Conservation (phyloP, 2,113 vertebrate species). For the Dasyornis broadbenti region DNA sequence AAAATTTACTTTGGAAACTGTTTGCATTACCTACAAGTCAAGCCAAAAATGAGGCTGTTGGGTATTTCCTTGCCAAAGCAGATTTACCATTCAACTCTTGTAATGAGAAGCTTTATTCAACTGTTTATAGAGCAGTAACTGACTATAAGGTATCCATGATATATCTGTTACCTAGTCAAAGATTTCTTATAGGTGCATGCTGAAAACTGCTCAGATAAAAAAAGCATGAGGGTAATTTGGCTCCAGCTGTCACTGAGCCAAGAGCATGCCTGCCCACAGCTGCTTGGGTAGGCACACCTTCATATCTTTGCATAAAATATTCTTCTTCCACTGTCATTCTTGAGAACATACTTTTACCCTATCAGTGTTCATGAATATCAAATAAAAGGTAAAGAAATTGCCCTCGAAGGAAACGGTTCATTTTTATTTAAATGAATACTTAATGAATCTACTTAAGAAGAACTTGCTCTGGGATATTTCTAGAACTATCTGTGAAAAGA, state of each 20-base stretch:
- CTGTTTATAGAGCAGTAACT: background rate
- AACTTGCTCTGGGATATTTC: constrained; percentile 4
- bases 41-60: background rate
- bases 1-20: background rate
- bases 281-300: background rate
- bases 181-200: background rate
- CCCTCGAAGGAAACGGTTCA: background rate
- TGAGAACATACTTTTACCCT: background rate
- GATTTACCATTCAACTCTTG: background rate
- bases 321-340: background rate
- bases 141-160: background rate
- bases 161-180: background rate
- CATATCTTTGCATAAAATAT: background rate
- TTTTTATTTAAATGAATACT: constrained; percentile 46
- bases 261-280: background rate
- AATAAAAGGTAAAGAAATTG: constrained; percentile 22
- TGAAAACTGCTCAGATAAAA: background rate
- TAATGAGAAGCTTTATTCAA: background rate
- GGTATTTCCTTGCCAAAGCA: background rate
- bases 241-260: background rate
- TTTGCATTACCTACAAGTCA: background rate
- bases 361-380: background rate
- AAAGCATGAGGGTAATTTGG: background rate
- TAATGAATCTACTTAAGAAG: constrained; percentile 34
- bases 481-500: constrained; percentile 6